phyloP scores from a whole-genome alignment of 1,140 invertebrate species.

The Calycopis cecrops region DNA sequence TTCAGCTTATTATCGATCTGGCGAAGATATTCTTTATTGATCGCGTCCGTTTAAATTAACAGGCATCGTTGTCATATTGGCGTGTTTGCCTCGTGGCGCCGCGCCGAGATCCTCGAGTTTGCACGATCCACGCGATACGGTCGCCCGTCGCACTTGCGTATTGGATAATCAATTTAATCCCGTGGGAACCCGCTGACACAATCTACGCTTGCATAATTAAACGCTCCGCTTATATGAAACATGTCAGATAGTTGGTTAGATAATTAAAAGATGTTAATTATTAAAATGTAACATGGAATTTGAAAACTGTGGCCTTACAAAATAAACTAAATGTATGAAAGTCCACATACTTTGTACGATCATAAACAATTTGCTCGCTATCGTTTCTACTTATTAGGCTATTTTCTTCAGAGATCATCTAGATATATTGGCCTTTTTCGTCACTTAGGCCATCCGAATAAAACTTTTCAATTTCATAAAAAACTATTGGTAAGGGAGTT shows the following conservation, averaged over 20 bases:
- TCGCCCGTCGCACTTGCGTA: constrained; percentile 19
- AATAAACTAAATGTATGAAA: too few species aligned
- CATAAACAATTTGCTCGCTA: too few species aligned
- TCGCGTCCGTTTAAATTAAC: constrained; percentile 62
- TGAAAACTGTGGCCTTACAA: too few species aligned
- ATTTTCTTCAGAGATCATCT: too few species aligned
- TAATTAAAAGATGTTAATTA: constrained; percentile 13
- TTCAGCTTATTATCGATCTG: constrained; percentile 49
- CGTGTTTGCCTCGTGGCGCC: constrained; percentile 45
- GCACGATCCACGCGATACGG: constrained; percentile 38
- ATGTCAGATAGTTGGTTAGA: constrained; percentile 20
- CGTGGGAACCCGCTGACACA: constrained; percentile 37
- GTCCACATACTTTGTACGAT: too few species aligned
- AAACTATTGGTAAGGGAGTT: too few species aligned
- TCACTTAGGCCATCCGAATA: too few species aligned
- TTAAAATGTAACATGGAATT: neutral
- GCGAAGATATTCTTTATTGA: constrained; percentile 65
- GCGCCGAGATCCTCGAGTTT: constrained; percentile 34
- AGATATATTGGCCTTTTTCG: too few species aligned
- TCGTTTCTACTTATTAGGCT: too few species aligned
- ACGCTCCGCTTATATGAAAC: constrained; percentile 21
- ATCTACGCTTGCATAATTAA: constrained; percentile 25
- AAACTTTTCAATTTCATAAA: too few species aligned
- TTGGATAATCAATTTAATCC: constrained; percentile 42
- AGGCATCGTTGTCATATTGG: constrained; percentile 47